These are phyloP conservation scores for Pristionchus arcanus DNA, from an alignment of 2,888 invertebrate species.

Conservation along the genomic window DNA sequence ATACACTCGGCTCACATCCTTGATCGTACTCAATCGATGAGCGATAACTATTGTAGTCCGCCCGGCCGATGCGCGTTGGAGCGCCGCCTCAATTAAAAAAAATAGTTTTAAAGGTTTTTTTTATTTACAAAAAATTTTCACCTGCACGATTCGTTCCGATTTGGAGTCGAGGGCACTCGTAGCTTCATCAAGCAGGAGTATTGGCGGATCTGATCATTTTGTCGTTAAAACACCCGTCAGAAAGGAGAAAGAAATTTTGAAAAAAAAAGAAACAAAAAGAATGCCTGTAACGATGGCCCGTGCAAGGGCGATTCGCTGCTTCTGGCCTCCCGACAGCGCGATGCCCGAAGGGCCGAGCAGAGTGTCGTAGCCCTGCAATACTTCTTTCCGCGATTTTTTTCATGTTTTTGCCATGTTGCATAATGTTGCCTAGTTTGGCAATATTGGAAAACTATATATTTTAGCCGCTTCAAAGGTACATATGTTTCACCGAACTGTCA, in stretches of 20 bases:
- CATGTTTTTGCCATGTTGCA: too few relatives aligned
- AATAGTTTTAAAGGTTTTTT: too few relatives aligned
- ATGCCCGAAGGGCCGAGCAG: neutral
- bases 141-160: constrained; percentile 13
- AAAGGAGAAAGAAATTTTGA: too few relatives aligned
- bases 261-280: neutral
- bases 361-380: constrained; percentile 39
- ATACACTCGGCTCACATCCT: neutral
- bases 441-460: too few relatives aligned
- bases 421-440: too few relatives aligned
- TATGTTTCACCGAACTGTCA: too few relatives aligned
- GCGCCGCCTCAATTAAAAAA: neutral
- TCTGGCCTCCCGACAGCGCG: neutral
- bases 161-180: constrained; percentile 25
- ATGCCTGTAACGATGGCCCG: neutral
- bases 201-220: constrained; percentile 11
- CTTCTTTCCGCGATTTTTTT: too few relatives aligned
- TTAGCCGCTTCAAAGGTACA: too few relatives aligned
- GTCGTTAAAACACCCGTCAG: too few relatives aligned
- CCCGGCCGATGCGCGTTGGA: constrained; percentile 9
- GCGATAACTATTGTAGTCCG: constrained; percentile 35
- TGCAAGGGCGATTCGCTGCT: constrained; percentile 4
- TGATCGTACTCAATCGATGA: constrained; percentile 38
- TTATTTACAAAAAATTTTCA: neutral
- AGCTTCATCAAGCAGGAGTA: constrained; percentile 21